Evolutionary conservation across 2,113 vertebrate genomes (phyloP).

Genomic region (Dolichotis patagonum): DNA sequence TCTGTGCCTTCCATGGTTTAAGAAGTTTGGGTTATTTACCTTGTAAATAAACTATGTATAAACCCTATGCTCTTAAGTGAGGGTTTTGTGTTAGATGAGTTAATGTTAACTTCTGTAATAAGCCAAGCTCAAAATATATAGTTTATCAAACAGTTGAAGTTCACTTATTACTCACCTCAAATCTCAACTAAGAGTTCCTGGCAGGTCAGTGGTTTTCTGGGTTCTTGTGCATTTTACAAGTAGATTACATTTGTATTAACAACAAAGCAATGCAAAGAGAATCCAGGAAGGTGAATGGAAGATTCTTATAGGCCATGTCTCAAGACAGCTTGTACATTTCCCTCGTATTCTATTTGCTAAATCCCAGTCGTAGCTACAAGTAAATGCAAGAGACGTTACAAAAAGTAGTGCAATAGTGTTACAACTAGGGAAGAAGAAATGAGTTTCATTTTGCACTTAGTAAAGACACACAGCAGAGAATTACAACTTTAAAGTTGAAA

Average conservation of each 20-base stretch:
- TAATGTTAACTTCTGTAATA: not conserved
- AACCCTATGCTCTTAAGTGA: not conserved
- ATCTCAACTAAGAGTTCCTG: not conserved
- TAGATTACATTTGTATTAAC: not conserved
- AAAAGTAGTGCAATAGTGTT: not conserved
- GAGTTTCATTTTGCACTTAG: not conserved
- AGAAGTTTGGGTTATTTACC: not conserved
- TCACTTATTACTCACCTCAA: not conserved
- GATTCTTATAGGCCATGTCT: not conserved
- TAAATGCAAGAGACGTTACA: not conserved
- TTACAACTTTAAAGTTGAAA: not conserved
- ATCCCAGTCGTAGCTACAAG: not conserved
- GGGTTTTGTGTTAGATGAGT: not conserved
- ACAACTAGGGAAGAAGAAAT: not conserved
- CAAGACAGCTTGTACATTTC: not conserved
- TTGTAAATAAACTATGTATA: too few relatives aligned
- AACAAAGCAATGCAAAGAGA: not conserved
- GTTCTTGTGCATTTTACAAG: not conserved
- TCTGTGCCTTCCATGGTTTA: not conserved
- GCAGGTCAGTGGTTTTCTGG: not conserved
- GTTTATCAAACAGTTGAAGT: not conserved
- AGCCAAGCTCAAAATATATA: not conserved
- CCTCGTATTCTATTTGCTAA: not conserved
- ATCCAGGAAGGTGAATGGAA: too few relatives aligned
- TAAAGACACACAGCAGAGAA: not conserved